Evolutionary conservation across 2,113 vertebrate species (phyloP), one percentile per base, ranked within the genome.

Genomic region (Paraplagusia blochii): DNA sequence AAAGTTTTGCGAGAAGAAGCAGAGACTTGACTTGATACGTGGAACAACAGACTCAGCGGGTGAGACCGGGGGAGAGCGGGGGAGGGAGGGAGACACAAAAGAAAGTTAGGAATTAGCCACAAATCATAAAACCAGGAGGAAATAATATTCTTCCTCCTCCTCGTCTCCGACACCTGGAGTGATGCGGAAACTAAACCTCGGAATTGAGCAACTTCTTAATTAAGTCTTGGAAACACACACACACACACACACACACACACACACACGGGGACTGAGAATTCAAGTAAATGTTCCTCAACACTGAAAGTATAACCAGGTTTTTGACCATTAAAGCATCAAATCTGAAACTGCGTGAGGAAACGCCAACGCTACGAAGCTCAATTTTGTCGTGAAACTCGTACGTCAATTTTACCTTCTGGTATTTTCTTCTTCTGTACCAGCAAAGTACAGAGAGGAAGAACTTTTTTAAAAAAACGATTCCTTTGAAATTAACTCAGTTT

Each of bases 191-290:
- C 55, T 33, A 34, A 57, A 39, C 66, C 71, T 69, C 54, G 68
- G 47, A 43, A 51, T n/a, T 43, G 19, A 68, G 17, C 59, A 53
- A 61, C 70, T 76, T 64, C 18, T 63, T 78, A 82, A 85, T 84
- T 52, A 85, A 62, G 66, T 55, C 14, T 43, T 33, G 12, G 45
- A 33, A 64, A 71, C 15, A 49, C 19, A 49, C 46, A 33, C 18
- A 49, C 46, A 33, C 34, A 50, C 54, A 62, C n/a, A 52, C 53
- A 68, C 34, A 63, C 36, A 49, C 53, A 60, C 29, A 63, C 33
- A 51, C 52, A 67, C 18, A 60, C 22, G 8, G 11, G 35, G 14
- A 44, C 38, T 40, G 44, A 56, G 43, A 58, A 53, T 7, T 42
- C 9, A 42, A 7, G 50, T 44, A 29, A 42, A 62, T 35, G 14